phyloP scores from a whole-genome alignment of 2,888 invertebrate species.

The Temnothorax unifasciatus region DNA sequence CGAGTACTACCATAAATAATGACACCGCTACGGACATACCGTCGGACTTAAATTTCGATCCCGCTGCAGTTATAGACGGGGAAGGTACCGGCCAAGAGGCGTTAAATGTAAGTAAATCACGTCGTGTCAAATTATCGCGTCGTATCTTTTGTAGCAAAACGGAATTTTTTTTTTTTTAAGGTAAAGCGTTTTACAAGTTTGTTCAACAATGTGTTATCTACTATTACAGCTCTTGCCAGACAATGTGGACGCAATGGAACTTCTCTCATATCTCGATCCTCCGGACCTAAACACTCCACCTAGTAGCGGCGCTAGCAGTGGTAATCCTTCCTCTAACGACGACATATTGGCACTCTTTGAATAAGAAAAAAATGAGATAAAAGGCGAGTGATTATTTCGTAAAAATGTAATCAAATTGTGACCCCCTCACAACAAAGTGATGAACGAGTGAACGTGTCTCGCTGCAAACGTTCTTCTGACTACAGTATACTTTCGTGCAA shows the following conservation, averaged over 20 bases:
- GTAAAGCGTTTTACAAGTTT: neutral
- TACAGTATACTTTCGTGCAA: conserved; percentile 52
- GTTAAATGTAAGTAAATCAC: conserved; percentile 93
- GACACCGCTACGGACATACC: conserved; percentile 90
- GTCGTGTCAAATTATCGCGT: neutral
- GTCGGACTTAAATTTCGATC: conserved; percentile 96
- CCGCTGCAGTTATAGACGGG: conserved; percentile 96
- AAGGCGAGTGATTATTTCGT: conserved; percentile 54
- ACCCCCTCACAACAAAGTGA: conserved; percentile 52
- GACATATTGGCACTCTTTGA: conserved; percentile 94
- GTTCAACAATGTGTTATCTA: conserved; percentile 10
- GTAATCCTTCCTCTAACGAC: conserved; percentile 89
- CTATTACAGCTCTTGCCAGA: conserved; percentile 93
- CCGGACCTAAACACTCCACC: conserved; percentile 93
- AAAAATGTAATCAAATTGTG: conserved; percentile 74
- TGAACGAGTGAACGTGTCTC: conserved; percentile 51
- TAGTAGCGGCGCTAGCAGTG: conserved; percentile 91
- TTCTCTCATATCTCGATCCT: conserved; percentile 97
- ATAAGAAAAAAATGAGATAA: conserved; percentile 81
- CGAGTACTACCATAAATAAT: conserved; percentile 83
- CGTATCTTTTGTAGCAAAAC: too few species aligned
- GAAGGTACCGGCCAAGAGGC: conserved; percentile 95
- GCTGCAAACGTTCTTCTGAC: conserved; percentile 62
- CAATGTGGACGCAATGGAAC: conserved; percentile 97
- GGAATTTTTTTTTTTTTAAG: conserved; percentile 6